These are phyloP conservation scores for Pheosia gnoma DNA, from an alignment of 2,888 invertebrate genomes.

Conservation along the genomic window DNA sequence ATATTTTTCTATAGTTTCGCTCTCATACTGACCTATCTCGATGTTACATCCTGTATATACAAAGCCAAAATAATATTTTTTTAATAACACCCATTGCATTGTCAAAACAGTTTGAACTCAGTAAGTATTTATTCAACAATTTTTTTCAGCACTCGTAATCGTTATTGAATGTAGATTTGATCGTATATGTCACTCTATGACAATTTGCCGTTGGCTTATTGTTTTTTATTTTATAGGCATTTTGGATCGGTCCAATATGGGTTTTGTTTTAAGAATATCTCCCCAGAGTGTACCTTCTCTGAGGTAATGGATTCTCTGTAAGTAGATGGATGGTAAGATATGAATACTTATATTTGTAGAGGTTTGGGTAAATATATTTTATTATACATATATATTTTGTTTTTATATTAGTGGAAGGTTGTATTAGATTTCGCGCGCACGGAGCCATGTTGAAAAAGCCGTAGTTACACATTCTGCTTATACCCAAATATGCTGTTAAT, in stretches of 20 bases:
- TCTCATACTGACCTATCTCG: too few species aligned
- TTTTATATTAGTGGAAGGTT: too few species aligned
- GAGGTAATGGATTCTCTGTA: conserved; percentile 42
- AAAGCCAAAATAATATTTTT: not conserved
- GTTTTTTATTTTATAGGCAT: conserved; percentile 32
- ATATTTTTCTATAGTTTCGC: too few species aligned
- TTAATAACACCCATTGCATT: conserved; percentile 3
- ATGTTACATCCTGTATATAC: too few species aligned
- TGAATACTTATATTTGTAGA: conserved; percentile 14
- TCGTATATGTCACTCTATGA: conserved; percentile 29
- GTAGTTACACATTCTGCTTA: too few species aligned
- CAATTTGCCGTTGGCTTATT: conserved; percentile 22
- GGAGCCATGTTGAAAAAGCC: too few species aligned
- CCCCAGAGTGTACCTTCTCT: conserved; percentile 30
- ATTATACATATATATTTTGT: too few species aligned
- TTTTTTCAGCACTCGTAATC: conserved; percentile 20
- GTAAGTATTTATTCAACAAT: conserved; percentile 11
- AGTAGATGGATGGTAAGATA: conserved; percentile 27
- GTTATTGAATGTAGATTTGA: conserved; percentile 39
- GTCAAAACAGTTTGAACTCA: conserved; percentile 11
- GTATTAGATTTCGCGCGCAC: too few species aligned
- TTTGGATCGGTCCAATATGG: conserved; percentile 34
- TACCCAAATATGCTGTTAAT: not conserved
- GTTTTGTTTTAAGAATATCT: conserved; percentile 35
- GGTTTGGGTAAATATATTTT: too few species aligned